Base-by-base conservation (phyloP, 2,113 vertebrate genomes). In the Rattus rattus region DNA sequence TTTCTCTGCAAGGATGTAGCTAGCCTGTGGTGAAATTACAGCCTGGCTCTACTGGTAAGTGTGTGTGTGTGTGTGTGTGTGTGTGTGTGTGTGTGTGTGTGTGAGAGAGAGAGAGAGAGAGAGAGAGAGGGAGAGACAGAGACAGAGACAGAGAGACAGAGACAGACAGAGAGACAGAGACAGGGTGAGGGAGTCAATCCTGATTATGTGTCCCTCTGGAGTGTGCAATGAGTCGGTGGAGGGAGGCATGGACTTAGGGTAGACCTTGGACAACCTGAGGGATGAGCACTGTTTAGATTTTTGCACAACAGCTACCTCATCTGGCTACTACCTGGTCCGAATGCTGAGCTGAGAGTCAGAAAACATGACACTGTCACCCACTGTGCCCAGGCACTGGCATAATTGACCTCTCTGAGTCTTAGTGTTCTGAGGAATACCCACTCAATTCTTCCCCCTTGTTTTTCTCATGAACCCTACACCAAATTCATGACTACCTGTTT, bases 251-350 rank as follows among this genome's bases (percentile, higher is more conserved):
- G 20, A 26, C 0, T 7, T 39, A 43, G 14, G 13, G 30, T 67
- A 69, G 39, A 7, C 0, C 2, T 11, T 52, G 22, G 9, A 2
- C 2, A 8, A 33, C 12, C 22, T 9, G 0, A 14, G 36, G 22
- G 76, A 19, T 2, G 0, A n/a, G 2, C 33, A 7, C 13, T 72
- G 59, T 47, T 89, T 47, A 12, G 2, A 3, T 22, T 28, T 43
- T 43, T 26, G 28, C 17, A 28, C 14, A 26, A 49, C 59, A 39
- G 3, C 2, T 9, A 2, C 17, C 43, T 86, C 14, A 0, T 49
- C 36, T 22, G 20, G 7, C 5, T 49, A 65, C 28, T 17, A 69
- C 7, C 30, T 36, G 39, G 91, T 24, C 54, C 61, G 49, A 76
- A 36, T 9, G 43, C 47, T 63, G 30, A 43, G 12, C 5, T n/a